Conservation (phyloP, 2,888 invertebrate genomes). For the Hypsopygia costalis region DNA sequence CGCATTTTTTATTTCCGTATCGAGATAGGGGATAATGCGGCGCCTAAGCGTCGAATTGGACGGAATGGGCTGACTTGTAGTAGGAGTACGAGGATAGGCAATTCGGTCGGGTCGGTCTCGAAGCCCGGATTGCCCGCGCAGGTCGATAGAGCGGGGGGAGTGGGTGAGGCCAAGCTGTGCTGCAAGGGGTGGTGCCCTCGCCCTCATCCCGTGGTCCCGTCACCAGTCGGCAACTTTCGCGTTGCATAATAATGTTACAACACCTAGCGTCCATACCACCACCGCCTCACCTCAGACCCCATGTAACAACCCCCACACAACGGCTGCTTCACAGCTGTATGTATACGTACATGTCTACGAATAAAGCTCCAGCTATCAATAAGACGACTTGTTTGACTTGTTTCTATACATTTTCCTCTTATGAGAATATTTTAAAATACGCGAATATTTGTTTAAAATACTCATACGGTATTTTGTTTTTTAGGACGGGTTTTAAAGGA, state of each 20-base stretch:
- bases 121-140: slow-evolving; percentile 62
- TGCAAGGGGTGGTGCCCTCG: slow-evolving; percentile 70
- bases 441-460: too few relatives aligned
- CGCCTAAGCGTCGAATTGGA: slow-evolving; percentile 35
- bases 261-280: slow-evolving; percentile 34
- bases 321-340: slow-evolving; percentile 7
- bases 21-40: slow-evolving; percentile 27
- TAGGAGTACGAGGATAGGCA: slow-evolving; percentile 34
- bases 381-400: too few relatives aligned
- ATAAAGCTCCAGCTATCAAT: too few relatives aligned
- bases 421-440: too few relatives aligned
- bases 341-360: too few relatives aligned
- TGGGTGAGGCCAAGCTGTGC: slow-evolving; percentile 61
- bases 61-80: slow-evolving; percentile 30
- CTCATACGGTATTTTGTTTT: too few relatives aligned
- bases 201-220: slow-evolving; percentile 71
- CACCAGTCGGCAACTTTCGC: slow-evolving; percentile 50
- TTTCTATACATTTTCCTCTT: too few relatives aligned
- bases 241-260: slow-evolving; percentile 58
- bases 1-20: slow-evolving; percentile 28
- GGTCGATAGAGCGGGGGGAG: slow-evolving; percentile 73
- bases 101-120: slow-evolving; percentile 42
- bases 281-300: slow-evolving; percentile 19
- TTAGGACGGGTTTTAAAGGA: too few relatives aligned
- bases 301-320: slow-evolving; percentile 11